phyloP scores from a whole-genome alignment of 92 coral and sea anemone species.

The Nematostella vectensis region DNA sequence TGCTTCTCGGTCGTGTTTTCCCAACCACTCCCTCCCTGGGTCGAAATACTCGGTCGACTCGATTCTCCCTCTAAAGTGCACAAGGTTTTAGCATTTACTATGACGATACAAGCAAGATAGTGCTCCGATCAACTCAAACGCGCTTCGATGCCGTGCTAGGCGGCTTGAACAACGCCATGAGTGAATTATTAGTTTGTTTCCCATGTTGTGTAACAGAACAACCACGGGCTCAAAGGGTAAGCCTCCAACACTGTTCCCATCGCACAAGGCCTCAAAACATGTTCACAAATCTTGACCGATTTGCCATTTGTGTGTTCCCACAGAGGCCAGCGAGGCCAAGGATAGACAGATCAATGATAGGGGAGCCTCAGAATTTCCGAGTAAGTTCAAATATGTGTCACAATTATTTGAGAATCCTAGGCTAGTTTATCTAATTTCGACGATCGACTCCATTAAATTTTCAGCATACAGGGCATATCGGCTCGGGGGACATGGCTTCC shows the following conservation, averaged over 20 bases:
- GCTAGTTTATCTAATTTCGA: neutral
- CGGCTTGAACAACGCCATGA: constrained; percentile 30
- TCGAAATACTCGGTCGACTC: neutral
- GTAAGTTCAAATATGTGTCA: constrained; percentile 23
- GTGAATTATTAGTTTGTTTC: constrained; percentile 41
- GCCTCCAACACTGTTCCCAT: constrained; percentile 1
- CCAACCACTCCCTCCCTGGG: constrained; percentile 48
- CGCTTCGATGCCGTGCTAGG: constrained; percentile 15
- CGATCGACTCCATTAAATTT: constrained; percentile 9
- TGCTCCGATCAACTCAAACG: constrained; percentile 1
- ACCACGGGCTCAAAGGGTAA: constrained; percentile 21
- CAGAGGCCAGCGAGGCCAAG: constrained; percentile 46
- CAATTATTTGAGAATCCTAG: neutral
- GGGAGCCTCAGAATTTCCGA: constrained; percentile 72
- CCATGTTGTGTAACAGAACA: constrained; percentile 34
- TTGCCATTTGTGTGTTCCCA: neutral
- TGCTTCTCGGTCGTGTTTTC: constrained; percentile 13
- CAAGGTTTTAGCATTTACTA: constrained; percentile 4
- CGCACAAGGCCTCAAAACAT: neutral
- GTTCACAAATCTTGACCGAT: neutral
- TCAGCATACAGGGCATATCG: constrained; percentile 88
- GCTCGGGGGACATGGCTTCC: constrained; percentile 91
- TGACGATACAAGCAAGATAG: constrained; percentile 21
- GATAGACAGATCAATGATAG: constrained; percentile 76
- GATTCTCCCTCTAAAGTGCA: neutral